Base-by-base conservation (phyloP, 2,113 vertebrate species). In the Silurus asotus region DNA sequence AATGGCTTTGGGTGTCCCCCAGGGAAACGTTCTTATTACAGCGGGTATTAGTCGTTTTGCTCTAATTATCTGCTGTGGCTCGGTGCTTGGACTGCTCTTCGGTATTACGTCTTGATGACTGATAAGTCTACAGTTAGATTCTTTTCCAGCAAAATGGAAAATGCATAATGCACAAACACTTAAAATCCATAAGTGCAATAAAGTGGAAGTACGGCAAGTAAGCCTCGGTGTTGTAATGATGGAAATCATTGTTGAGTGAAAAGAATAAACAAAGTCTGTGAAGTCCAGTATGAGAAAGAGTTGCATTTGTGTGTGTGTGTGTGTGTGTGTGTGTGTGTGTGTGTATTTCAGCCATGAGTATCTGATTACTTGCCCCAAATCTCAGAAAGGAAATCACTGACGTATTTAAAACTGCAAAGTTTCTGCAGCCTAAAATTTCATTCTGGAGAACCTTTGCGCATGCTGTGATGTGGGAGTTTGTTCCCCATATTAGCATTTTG, bases 11-110 rank as follows among this genome's bases (percentile, higher is more conserved):
- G 86, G 89, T 91, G 88, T 90, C 95, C 92, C 37, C 94, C 70
- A 15, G 85, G 93, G 94, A 90, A 92, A 92, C 64, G 88, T 88
- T 89, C 91, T 94, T 93, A 94, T 94, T 94, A 94, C 88, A 93
- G 72, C 84, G 91, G 37, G 90, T 91, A 88, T 89, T 89, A 67
- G 81, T 62, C 59, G 56, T 55, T 77, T 82, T 89, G 78, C 84
- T 90, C 87, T 84, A 87, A 87, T 49, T 90, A 84, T 74, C 81
- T 53, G 13, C 84, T 64, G 20, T 70, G 62, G 79, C 48, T 75
- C n/a, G 62, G 76, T 6, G 78, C 77, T 72, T 49, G 17, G 45
- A 81, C 53, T 37, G 64, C 79, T 85, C 64, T 53, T 55, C 19
- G 1, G 69, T 69, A 65, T 65, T 69, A 82, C 1, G 53, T 13